Conservation (phyloP, 1,140 invertebrate species). For the Drosophila neocordata region DNA sequence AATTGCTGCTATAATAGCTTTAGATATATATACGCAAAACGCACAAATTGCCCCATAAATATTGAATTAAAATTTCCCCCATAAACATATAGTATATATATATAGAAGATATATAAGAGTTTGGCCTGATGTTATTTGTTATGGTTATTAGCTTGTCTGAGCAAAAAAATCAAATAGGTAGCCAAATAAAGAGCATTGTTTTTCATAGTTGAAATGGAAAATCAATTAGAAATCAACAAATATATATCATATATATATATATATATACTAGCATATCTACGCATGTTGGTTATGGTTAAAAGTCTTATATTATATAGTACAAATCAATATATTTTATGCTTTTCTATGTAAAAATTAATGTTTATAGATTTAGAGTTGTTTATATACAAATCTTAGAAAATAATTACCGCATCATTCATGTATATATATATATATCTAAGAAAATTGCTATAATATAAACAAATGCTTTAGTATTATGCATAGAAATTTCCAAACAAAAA, state of each 20-base stretch:
- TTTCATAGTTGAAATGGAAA: background rate
- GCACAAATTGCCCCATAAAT: conserved; percentile 61
- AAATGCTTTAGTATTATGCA: background rate
- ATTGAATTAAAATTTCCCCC: conserved; percentile 58
- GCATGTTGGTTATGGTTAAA: too few species aligned
- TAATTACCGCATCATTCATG: background rate
- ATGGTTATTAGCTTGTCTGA: background rate
- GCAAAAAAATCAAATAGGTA: background rate
- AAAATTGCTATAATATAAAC: background rate
- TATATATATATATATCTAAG: background rate
- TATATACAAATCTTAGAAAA: too few species aligned
- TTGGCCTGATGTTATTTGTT: background rate
- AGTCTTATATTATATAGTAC: too few species aligned
- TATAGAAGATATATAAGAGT: background rate
- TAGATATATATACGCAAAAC: conserved; percentile 14
- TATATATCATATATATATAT: too few species aligned
- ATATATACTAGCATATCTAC: too few species aligned
- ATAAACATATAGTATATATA: conserved; percentile 13
- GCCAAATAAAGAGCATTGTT: background rate
- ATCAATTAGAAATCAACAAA: too few species aligned
- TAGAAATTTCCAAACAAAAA: conserved; percentile 37
- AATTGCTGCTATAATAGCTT: conserved; percentile 44
- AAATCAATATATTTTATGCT: too few species aligned
- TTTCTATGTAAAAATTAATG: too few species aligned
- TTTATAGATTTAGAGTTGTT: too few species aligned